Percentiles rank a stretch among this genome's conserved stretches.
These are phyloP conservation scores for Zonotrichia albicollis DNA, from an alignment of 2,797 vertebrate species.

Conservation along the genomic window DNA sequence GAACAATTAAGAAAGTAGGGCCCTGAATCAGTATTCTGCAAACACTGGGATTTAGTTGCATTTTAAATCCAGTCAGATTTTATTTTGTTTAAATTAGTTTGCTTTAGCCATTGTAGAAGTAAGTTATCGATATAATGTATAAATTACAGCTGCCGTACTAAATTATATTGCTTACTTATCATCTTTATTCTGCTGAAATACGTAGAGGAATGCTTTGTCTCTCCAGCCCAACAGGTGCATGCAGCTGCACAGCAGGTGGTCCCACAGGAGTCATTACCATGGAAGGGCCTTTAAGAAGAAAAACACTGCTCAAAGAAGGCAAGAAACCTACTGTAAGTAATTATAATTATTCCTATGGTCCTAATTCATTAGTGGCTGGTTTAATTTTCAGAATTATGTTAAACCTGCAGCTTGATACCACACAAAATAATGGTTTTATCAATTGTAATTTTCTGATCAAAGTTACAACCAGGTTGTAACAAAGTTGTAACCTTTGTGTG, in stretches of 20 bases:
- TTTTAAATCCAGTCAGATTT: neutral
- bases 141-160: neutral
- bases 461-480: neutral
- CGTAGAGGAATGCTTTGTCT: neutral
- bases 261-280: conserved; percentile 83
- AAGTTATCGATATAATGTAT: neutral
- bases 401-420: neutral
- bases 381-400: neutral
- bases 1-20: neutral
- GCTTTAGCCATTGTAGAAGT: neutral
- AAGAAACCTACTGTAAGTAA: conserved; percentile 88
- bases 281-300: conserved; percentile 90
- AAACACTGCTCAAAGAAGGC: conserved; percentile 92
- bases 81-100: neutral
- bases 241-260: conserved; percentile 81
- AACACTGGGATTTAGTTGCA: neutral
- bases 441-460: neutral
- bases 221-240: conserved; percentile 78
- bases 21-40: neutral
- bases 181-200: neutral
- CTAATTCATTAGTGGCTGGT: neutral
- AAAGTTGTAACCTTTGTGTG: neutral
- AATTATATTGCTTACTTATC: neutral
- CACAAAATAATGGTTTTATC: neutral
- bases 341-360: neutral